Evolutionary conservation across 2,888 invertebrate genomes (phyloP).

Genomic region (Muschampia plurimacula): DNA sequence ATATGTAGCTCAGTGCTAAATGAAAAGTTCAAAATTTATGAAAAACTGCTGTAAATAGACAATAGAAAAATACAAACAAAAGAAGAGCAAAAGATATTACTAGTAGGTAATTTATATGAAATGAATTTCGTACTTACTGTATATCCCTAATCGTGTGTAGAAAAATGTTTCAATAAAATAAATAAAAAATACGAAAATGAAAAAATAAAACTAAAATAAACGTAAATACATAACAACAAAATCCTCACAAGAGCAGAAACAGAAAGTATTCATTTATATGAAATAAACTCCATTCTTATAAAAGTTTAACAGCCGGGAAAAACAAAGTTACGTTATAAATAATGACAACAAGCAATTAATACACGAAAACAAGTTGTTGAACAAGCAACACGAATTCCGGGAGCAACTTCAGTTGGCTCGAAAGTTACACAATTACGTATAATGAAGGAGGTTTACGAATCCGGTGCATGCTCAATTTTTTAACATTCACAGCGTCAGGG

Average conservation of each 20-base stretch:
- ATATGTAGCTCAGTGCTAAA: neutral
- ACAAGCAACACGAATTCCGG: conserved; percentile 13
- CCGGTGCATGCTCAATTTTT: conserved; percentile 25
- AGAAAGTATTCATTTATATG: neutral
- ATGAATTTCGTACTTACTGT: too few species aligned
- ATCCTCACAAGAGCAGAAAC: neutral
- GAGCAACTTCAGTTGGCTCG: conserved; percentile 5
- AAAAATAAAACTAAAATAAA: too few species aligned
- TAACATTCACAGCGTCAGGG: conserved; percentile 27
- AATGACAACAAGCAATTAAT: conserved; percentile 16
- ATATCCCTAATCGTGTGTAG: too few species aligned
- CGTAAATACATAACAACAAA: neutral
- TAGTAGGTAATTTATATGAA: too few species aligned
- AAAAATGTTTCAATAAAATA: neutral
- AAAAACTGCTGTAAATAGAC: neutral
- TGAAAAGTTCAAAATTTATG: neutral
- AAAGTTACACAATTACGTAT: conserved; percentile 23
- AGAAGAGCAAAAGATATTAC: too few species aligned
- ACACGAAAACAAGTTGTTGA: conserved; percentile 20
- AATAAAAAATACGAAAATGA: neutral
- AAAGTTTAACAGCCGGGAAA: neutral
- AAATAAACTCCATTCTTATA: neutral
- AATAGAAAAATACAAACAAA: neutral
- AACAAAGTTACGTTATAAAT: conserved; percentile 8
- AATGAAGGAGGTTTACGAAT: conserved; percentile 15